Evolutionary conservation across 1,140 invertebrate species (phyloP).

Genomic region (Drosophila takahashii): DNA sequence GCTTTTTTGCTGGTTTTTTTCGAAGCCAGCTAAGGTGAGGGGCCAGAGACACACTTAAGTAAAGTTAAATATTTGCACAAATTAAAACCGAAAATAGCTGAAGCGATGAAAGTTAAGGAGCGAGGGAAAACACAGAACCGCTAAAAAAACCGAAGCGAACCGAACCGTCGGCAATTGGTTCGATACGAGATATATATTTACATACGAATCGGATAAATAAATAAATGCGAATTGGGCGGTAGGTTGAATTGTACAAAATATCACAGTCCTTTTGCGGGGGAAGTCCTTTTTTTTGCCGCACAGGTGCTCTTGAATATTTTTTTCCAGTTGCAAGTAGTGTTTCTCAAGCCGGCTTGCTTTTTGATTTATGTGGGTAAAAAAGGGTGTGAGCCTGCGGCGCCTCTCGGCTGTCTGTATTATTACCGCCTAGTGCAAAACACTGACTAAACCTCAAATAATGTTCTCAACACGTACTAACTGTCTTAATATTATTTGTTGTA

Average conservation of each 20-base stretch:
- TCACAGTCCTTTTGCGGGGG: slow-evolving; percentile 53
- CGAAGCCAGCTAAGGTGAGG: slow-evolving; percentile 37
- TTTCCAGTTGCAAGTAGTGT: background rate
- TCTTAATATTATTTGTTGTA: slow-evolving; percentile 84
- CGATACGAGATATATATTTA: slow-evolving; percentile 41
- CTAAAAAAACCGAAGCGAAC: slow-evolving; percentile 7
- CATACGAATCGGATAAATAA: slow-evolving; percentile 56
- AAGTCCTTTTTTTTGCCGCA: slow-evolving; percentile 21
- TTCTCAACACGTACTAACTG: slow-evolving; percentile 84
- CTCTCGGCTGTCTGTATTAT: slow-evolving; percentile 69
- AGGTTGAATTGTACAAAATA: slow-evolving; percentile 19
- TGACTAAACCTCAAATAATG: slow-evolving; percentile 84
- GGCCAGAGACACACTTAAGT: slow-evolving; percentile 65
- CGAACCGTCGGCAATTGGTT: slow-evolving; percentile 52
- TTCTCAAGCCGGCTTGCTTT: slow-evolving; percentile 17
- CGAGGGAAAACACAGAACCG: slow-evolving; percentile 14
- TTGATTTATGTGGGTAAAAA: background rate
- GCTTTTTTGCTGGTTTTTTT: slow-evolving; percentile 16
- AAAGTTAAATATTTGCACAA: slow-evolving; percentile 79
- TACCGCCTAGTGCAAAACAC: slow-evolving; percentile 82
- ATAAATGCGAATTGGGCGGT: slow-evolving; percentile 32
- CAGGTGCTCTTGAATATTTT: slow-evolving; percentile 6
- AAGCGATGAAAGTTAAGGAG: slow-evolving; percentile 54
- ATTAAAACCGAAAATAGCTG: slow-evolving; percentile 76
- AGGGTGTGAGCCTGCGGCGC: slow-evolving; percentile 40